Evolutionary conservation across 2,113 vertebrate genomes (phyloP).

Genomic region (Ceyx margarethae): DNA sequence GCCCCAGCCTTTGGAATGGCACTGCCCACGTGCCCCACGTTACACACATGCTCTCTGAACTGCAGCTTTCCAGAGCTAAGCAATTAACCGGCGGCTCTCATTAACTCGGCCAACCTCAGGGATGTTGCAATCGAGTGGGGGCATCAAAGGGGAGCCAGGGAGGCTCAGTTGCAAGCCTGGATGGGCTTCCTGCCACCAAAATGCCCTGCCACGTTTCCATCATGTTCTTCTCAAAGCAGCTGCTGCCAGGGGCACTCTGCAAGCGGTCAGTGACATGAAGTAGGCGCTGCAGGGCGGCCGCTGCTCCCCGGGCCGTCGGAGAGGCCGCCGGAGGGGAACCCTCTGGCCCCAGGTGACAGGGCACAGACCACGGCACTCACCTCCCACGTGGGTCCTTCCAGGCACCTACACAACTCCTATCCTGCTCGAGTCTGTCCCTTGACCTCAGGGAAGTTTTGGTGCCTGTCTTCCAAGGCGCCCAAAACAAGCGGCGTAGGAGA

Average conservation of each 20-base stretch:
- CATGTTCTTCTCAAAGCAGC: conserved; percentile 31
- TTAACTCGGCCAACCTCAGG: neutral
- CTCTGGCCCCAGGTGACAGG: neutral
- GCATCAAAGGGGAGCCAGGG: neutral
- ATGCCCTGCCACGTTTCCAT: neutral
- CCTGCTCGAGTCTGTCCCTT: neutral
- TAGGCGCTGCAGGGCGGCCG: accelerated
- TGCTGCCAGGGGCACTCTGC: neutral
- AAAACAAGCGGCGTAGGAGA: neutral
- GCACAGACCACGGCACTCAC: accelerated
- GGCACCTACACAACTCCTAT: neutral
- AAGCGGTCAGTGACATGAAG: conserved; percentile 3
- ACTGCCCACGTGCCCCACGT: neutral
- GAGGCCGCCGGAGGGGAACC: neutral
- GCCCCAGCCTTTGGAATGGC: neutral
- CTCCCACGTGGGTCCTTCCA: neutral
- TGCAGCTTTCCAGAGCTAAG: neutral
- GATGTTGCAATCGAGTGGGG: neutral
- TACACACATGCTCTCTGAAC: accelerated
- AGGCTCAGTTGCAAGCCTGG: neutral
- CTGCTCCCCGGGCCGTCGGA: neutral
- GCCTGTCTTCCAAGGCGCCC: neutral
- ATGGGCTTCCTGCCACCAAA: conserved; percentile 26
- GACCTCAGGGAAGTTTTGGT: neutral
- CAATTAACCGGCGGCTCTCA: neutral